Conservation (phyloP, 2,113 vertebrate species). For the Mus pahari region DNA sequence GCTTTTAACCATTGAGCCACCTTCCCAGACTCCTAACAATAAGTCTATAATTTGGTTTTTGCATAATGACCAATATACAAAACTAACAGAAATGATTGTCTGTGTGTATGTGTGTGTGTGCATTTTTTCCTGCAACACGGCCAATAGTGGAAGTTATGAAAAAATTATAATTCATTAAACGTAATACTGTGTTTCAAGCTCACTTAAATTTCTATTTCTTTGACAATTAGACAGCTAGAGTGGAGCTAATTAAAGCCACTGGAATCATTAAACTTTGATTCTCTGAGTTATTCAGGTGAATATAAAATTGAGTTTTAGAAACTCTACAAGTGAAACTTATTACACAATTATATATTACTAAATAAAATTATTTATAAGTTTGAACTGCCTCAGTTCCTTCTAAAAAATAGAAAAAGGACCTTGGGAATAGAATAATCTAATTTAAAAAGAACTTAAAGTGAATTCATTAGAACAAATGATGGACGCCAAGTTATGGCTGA, state of each 20-base stretch:
- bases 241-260: conserved; percentile 64
- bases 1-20: not conserved
- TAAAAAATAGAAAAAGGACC: conserved; percentile 44
- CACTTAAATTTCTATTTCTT: conserved; percentile 69
- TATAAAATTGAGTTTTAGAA: conserved; percentile 55
- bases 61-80: not conserved
- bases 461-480: conserved; percentile 49
- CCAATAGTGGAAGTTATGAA: not conserved
- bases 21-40: not conserved
- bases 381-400: conserved; percentile 54
- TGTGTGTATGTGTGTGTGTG: not conserved
- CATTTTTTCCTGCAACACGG: conserved; percentile 13
- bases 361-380: conserved; percentile 72
- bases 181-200: conserved; percentile 53
- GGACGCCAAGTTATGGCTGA: not conserved
- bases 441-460: conserved; percentile 63
- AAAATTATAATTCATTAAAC: conserved; percentile 44
- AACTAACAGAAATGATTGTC: not conserved
- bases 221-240: conserved; percentile 58
- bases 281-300: conserved; percentile 37
- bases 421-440: conserved; percentile 63
- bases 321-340: conserved; percentile 52
- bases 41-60: conserved; percentile 35
- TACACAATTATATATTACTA: conserved; percentile 51
- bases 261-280: conserved; percentile 62